Percentiles rank a stretch among this genome's conserved stretches.
Evolutionary conservation across 37 sponge, comb jelly and placozoan genomes (phyloP).

Genomic region (Petrosia ficiformis): DNA sequence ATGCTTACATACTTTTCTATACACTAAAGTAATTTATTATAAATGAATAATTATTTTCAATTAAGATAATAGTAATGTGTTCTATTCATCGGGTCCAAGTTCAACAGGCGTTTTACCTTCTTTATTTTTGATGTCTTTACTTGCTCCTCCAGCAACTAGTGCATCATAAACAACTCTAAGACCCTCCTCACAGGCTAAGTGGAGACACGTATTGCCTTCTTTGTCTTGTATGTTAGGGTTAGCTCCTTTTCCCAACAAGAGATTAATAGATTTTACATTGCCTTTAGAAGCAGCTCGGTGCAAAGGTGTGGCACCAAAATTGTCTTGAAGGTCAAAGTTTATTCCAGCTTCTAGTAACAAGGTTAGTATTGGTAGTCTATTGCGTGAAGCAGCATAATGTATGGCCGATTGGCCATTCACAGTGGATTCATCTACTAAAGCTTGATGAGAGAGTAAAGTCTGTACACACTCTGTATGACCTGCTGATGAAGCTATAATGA

Average conservation of each 20-base stretch:
- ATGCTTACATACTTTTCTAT: constrained; percentile 75
- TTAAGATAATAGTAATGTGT: background rate
- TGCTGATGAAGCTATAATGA: constrained; percentile 62
- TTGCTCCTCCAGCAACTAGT: constrained; percentile 33
- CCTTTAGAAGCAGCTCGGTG: constrained; percentile 46
- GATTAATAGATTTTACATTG: constrained; percentile 7
- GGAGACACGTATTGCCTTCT: constrained; percentile 60
- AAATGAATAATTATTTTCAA: background rate
- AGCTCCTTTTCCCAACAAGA: constrained; percentile 24
- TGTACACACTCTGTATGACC: constrained; percentile 45
- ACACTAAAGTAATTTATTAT: background rate
- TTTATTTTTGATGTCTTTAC: constrained; percentile 34
- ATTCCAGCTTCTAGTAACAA: constrained; percentile 19
- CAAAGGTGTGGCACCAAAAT: constrained; percentile 30
- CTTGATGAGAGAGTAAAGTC: constrained; percentile 16
- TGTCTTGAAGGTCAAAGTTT: constrained; percentile 13
- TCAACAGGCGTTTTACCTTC: constrained; percentile 45
- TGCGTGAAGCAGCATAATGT: constrained; percentile 70
- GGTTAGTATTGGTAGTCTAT: constrained; percentile 23
- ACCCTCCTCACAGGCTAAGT: constrained; percentile 54
- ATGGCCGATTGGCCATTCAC: constrained; percentile 57
- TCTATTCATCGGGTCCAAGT: background rate
- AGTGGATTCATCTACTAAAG: constrained; percentile 23
- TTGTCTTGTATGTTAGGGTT: constrained; percentile 45
- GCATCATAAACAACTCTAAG: constrained; percentile 23